Evolutionary conservation across 2,888 invertebrate genomes (phyloP).

Genomic region (Cordylochernes scorpioides): DNA sequence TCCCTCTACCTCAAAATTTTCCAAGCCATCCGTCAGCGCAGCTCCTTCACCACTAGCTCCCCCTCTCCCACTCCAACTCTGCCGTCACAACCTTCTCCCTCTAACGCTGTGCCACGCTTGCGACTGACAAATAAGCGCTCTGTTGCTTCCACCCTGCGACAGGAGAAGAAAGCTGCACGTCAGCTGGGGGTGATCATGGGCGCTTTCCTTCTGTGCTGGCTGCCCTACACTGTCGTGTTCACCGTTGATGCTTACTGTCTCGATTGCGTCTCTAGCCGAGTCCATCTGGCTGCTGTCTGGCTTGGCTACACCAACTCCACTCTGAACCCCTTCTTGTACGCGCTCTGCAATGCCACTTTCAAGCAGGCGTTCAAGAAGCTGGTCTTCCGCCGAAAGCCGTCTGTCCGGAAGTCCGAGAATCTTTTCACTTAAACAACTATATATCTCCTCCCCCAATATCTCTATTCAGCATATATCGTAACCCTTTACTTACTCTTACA

Average conservation of each 20-base stretch:
- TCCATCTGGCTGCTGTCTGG: slow-evolving; percentile 26
- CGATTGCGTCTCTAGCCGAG: slow-evolving; percentile 23
- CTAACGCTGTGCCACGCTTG: slow-evolving; percentile 3
- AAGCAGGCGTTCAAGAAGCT: slow-evolving; percentile 22
- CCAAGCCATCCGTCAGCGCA: slow-evolving; percentile 25
- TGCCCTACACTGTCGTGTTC: slow-evolving; percentile 32
- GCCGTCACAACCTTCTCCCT: not conserved
- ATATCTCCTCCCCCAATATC: too few species aligned
- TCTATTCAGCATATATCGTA: too few species aligned
- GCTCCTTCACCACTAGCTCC: slow-evolving; percentile 9
- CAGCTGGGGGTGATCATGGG: slow-evolving; percentile 32
- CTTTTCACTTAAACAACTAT: too few species aligned
- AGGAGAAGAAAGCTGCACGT: slow-evolving; percentile 28
- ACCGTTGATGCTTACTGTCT: slow-evolving; percentile 28
- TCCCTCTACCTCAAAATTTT: slow-evolving; percentile 25
- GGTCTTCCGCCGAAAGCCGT: too few species aligned
- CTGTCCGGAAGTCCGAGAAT: too few species aligned
- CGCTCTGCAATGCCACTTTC: slow-evolving; percentile 27
- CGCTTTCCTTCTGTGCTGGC: slow-evolving; percentile 31
- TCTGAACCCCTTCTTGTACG: slow-evolving; percentile 28
- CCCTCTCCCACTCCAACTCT: not conserved
- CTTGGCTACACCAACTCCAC: slow-evolving; percentile 28
- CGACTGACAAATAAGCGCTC: slow-evolving; percentile 4
- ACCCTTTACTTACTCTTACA: too few species aligned
- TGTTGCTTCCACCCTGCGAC: slow-evolving; percentile 10